Base-by-base conservation (phyloP, 2,113 vertebrate genomes). In the Phylloscopus trochiloides region DNA sequence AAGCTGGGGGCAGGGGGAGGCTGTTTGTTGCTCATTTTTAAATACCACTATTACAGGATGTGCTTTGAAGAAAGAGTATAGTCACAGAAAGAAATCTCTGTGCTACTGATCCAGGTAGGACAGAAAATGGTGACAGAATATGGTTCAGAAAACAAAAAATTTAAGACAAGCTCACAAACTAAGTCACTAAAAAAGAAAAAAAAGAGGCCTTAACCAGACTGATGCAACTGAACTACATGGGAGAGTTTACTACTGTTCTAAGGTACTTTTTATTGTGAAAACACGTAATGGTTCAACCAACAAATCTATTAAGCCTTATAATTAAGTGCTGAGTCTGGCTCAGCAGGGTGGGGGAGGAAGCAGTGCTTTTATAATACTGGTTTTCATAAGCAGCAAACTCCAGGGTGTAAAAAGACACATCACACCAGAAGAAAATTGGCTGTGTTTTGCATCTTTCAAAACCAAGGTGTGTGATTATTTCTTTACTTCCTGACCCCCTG, bases 301-400 rank as follows among this genome's bases (percentile, higher is more conserved):
- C 26, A 50, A 48, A 62, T 65, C 62, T 62, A 62, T 51, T 88
- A 81, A 89, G 47, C 26, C 45, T 94, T 86, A 73, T 38, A 93
- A 96, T 93, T 96, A 96, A 86, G n/a, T 73, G 55, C 29, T 66
- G 34, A 24, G 36, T 73, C 75, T 76, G 52, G 59, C 89, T 91
- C 81, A 88, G 77, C 38, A 28, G 63, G 54, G 28, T 0, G 0
- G 42, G 16, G 38, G 10, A 68, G 32, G 48, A 47, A n/a, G 48
- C 31, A 34, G 26, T 19, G n/a, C 73, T 95, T 93, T 87, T 28
- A 31, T 84, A 94, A 95, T 15, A 47, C 45, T 75, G 38, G 43
- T 83, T 96, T 96, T 95, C 83, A 67, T 78, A 96, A 94, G 76
- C 55, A 86, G 89, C 36, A 43, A 92, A 81, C 87, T 68, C 43